These are phyloP conservation scores for Trogon surrucura DNA, from an alignment of 2,113 vertebrate genomes.

Conservation along the genomic window DNA sequence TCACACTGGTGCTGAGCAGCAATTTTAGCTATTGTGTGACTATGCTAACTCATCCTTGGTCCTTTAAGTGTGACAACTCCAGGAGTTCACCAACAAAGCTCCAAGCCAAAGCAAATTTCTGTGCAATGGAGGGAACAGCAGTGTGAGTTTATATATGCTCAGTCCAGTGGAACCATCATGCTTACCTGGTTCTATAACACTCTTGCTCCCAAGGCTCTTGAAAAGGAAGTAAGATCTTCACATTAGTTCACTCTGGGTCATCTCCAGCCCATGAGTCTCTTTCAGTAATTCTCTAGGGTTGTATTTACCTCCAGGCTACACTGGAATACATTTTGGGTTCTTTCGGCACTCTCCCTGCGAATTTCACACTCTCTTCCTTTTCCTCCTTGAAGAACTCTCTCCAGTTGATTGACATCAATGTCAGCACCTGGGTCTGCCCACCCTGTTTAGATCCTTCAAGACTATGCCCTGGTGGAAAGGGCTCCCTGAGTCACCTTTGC, in stretches of 20 bases:
- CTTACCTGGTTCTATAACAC: not conserved
- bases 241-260: not conserved
- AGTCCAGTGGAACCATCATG: not conserved
- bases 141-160: not conserved
- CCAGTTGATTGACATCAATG: accelerated
- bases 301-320: not conserved
- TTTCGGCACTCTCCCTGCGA: not conserved
- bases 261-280: not conserved
- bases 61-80: not conserved
- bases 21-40: accelerated
- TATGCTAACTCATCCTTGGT: not conserved
- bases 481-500: not conserved
- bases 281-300: not conserved
- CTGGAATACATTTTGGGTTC: not conserved
- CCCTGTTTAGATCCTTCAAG: not conserved
- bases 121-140: not conserved
- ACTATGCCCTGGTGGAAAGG: not conserved
- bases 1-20: not conserved
- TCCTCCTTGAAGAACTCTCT: not conserved
- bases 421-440: not conserved
- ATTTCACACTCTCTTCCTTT: not conserved
- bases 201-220: not conserved
- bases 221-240: not conserved
- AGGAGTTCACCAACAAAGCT: not conserved
- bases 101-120: not conserved